Conservation (phyloP, 2,888 invertebrate species). For the Strigamia transsilvanica region DNA sequence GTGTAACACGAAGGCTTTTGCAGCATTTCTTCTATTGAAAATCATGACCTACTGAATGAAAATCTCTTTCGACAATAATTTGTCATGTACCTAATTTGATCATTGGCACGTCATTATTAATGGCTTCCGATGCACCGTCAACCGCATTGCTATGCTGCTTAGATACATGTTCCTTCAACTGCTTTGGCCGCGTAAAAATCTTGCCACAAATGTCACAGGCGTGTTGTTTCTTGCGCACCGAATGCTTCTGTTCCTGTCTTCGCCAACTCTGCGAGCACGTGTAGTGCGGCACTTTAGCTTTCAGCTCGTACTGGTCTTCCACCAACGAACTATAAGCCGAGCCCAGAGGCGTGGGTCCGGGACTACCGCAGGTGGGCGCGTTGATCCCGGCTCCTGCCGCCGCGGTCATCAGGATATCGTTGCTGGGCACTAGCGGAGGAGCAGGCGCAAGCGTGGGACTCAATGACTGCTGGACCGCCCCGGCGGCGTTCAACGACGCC, state of each 20-base stretch:
- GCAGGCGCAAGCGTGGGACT: neutral
- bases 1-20: too few relatives aligned
- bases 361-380: neutral
- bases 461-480: neutral
- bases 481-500: neutral
- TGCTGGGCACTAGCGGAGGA: conserved; percentile 9
- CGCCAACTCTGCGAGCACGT: conserved; percentile 48
- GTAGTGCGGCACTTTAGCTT: conserved; percentile 45
- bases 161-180: conserved; percentile 41
- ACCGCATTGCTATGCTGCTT: conserved; percentile 16
- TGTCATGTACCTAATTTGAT: neutral
- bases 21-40: too few relatives aligned
- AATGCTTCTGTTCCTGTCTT: conserved; percentile 43
- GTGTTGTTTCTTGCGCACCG: conserved; percentile 50
- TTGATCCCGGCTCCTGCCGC: conserved; percentile 41
- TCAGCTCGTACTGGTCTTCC: neutral
- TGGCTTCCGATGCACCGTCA: neutral
- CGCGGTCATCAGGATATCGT: conserved; percentile 50
- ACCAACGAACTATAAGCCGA: neutral
- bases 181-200: conserved; percentile 48
- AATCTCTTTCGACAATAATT: too few relatives aligned
- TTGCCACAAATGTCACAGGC: conserved; percentile 27
- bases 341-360: neutral
- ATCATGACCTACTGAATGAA: too few relatives aligned
- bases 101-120: neutral